Base-by-base conservation (phyloP, 2,797 vertebrate species). In the Helicolenus hilgendorfi region DNA sequence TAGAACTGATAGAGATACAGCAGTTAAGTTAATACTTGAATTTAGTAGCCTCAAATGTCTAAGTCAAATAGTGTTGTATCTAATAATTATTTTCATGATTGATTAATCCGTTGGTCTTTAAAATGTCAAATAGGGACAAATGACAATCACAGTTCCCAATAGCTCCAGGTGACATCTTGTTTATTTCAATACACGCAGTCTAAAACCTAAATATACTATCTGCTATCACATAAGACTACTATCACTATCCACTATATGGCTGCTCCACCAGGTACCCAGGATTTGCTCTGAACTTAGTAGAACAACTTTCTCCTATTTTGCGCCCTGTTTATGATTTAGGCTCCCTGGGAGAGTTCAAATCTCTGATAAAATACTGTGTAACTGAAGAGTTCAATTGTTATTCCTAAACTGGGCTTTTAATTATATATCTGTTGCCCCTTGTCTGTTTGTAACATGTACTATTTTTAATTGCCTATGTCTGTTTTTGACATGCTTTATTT, bases 271-370 rank as follows among this genome's bases (percentile, higher is more conserved):
- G 41, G 41, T 45, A 18, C 41, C 15, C 41, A 45, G 0, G 41
- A 45, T 45, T 45, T 45, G 15, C 6, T 45, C 14, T 0, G 15
- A 45, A 45, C 41, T 18, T 45, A 7, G 15, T 45, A 3, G 15
- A 1, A 45, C 41, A 18, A 15, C 14, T 41, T 7, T 38, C 11
- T 18, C 15, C 41, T 45, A 45, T 45, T 18, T 45, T 1, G 41
- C 41, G 0, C 41, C 41, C 41, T 7, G 41, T 45, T 45, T 45
- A 18, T 45, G 6, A 18, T 45, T 0, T 0, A 45, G 41, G 15
- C 41, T 45, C 6, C 15, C 15, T 45, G 41, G 15, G 41, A 45
- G 41, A 45, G 6, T 45, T 45, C 41, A 45, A 45, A 45, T 5
- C 41, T 45, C 41, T 45, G 41, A 45, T 45, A 18, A 45, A 45